Conservation (phyloP, 1,140 invertebrate genomes). For the Drosophila azteca region DNA sequence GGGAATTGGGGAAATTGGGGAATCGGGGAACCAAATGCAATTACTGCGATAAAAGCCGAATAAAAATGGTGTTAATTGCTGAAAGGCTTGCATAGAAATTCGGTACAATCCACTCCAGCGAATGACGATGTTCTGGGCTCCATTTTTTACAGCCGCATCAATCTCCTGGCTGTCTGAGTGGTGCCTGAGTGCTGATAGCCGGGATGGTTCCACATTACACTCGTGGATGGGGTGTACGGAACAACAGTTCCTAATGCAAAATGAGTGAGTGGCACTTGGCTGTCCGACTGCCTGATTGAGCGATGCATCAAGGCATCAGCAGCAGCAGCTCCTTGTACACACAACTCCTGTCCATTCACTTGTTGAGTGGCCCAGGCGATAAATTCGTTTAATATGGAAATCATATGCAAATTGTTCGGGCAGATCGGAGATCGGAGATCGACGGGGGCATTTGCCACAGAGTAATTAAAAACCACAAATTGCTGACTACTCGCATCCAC, state of each 20-base stretch:
- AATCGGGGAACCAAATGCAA: slow-evolving; percentile 51
- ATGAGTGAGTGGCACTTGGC: slow-evolving; percentile 36
- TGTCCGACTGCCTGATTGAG: slow-evolving; percentile 43
- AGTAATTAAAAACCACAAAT: slow-evolving; percentile 64
- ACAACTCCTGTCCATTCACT: background rate
- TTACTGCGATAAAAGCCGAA: slow-evolving; percentile 66
- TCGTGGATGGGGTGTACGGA: slow-evolving; percentile 36
- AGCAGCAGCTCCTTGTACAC: slow-evolving; percentile 5
- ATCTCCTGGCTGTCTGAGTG: slow-evolving; percentile 38
- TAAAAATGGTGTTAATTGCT: slow-evolving; percentile 78
- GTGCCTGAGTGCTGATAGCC: slow-evolving; percentile 67
- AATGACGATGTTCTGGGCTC: slow-evolving; percentile 36
- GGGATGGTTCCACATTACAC: slow-evolving; percentile 32
- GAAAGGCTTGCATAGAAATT: slow-evolving; percentile 36
- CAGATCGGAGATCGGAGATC: no score
- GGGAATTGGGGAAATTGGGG: slow-evolving; percentile 19
- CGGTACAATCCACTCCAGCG: slow-evolving; percentile 12
- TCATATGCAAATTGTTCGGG: slow-evolving; percentile 40
- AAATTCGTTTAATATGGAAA: slow-evolving; percentile 76
- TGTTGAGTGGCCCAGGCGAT: slow-evolving; percentile 49
- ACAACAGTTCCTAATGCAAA: slow-evolving; percentile 29
- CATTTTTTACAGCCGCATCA: slow-evolving; percentile 61
- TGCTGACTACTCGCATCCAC: slow-evolving; percentile 18
- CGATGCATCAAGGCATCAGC: slow-evolving; percentile 52
- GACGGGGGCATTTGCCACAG: slow-evolving; percentile 7